Evolutionary conservation across 2,797 vertebrate genomes (phyloP), one percentile per base, ranked within the genome.

Genomic region (Botia kubotai): DNA sequence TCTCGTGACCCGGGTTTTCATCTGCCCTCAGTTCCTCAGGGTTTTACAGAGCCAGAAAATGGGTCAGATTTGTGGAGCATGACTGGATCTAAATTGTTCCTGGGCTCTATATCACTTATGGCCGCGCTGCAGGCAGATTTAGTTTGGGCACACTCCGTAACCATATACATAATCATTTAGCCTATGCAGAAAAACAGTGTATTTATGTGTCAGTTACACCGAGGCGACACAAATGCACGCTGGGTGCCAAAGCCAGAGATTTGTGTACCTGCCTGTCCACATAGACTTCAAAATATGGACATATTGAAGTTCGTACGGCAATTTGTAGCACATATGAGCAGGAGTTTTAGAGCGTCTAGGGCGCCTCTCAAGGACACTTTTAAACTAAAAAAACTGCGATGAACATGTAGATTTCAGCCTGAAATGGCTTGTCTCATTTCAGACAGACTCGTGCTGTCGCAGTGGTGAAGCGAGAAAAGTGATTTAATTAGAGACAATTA

Each of bases 1-100:
- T 72, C 66, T 75, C 33, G 73, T 69, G 29, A 73, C 53, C 71
- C 19, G 6, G 57, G 21, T 75, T 74, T 79, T 79, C 53, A 58
- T 67, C 69, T 79, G 72, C 79, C 68, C 67, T 33, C 78, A 36
- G 68, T 82, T 82, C 78, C 78, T 62, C 53, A 70, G 83, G 75
- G 79, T 86, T 84, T 86, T 81, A 83, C 63, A 75, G 23, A 65
- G 23, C 17, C n/a, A 11, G 21, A 71, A 85, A 85, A 75, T 85
- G 79, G 84, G 74, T 80, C 77, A 80, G 80, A 80, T 87, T 87
- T 87, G 80, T 87, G 77, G 82, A 85, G 86, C 86, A 69, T 87
- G 86, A 81, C 84, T 79, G 76, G 68, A 85, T 82, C 71, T 46
- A 78, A 87, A 84, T 85, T 80, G 76, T 86, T 81, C 72, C 57